phyloP scores from a whole-genome alignment of 1,140 invertebrate species.

The Aphaenogaster rudis region DNA sequence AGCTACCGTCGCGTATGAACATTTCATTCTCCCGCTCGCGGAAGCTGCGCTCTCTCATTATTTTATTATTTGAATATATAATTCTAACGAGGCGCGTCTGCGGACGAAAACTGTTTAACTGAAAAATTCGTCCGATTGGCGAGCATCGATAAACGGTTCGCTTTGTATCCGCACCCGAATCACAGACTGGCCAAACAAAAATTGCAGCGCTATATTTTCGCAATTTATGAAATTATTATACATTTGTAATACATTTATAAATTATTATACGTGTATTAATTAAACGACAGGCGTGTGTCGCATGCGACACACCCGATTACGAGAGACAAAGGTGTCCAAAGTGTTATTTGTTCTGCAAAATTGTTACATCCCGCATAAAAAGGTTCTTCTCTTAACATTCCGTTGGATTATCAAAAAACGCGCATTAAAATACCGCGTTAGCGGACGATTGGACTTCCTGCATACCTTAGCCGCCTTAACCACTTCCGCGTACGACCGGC shows the following conservation, averaged over 20 bases:
- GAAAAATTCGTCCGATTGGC: conserved; percentile 45
- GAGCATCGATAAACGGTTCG: conserved; percentile 41
- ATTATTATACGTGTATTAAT: conserved; percentile 27
- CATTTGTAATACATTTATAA: background rate
- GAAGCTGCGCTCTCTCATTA: conserved; percentile 45
- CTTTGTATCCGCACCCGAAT: background rate
- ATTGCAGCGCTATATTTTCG: conserved; percentile 6
- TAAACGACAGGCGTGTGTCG: background rate
- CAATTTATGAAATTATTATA: conserved; percentile 15
- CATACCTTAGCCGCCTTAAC: conserved; percentile 33
- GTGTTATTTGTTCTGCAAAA: background rate
- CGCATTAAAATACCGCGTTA: background rate
- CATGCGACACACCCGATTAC: background rate
- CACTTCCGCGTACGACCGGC: conserved; percentile 54
- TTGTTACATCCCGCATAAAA: background rate
- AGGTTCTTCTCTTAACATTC: background rate
- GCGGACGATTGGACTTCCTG: conserved; percentile 38
- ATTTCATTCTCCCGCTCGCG: conserved; percentile 42
- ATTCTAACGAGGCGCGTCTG: conserved; percentile 51
- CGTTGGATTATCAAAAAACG: background rate
- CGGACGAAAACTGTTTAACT: conserved; percentile 50
- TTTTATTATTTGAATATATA: conserved; percentile 51
- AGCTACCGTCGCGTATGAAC: conserved; percentile 29
- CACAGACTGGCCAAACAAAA: background rate
- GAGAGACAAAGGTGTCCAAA: background rate